Percentiles rank a stretch among this genome's conserved stretches.
Evolutionary conservation across 2,888 invertebrate species (phyloP).

Genomic region (Orthonychiurus folsomi): DNA sequence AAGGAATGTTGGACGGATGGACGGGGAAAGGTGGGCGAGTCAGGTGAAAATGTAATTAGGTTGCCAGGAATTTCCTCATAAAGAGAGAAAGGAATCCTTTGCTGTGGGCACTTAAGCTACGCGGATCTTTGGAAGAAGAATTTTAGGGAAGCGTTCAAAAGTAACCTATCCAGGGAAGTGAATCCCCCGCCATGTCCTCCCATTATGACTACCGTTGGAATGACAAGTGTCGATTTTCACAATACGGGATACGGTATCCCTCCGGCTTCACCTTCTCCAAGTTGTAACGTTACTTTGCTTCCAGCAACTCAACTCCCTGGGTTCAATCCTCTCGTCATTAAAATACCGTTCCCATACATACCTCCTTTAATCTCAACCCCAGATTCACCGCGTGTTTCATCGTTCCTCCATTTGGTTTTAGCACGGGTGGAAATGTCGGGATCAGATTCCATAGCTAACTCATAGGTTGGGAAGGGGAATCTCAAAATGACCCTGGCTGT

Average conservation of each 20-base stretch:
- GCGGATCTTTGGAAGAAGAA: background rate
- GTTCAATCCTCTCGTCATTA: too few relatives aligned
- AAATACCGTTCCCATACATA: too few relatives aligned
- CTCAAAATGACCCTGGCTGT: too few relatives aligned
- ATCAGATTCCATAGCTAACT: too few relatives aligned
- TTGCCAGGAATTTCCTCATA: slow-evolving; percentile 37
- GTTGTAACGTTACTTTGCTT: too few relatives aligned
- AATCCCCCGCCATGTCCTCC: background rate
- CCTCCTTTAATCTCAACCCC: too few relatives aligned
- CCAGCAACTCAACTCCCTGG: too few relatives aligned
- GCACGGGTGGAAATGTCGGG: too few relatives aligned
- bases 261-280: slow-evolving; percentile 12
- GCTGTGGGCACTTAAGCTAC: slow-evolving; percentile 27
- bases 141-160: slow-evolving; percentile 4
- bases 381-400: too few relatives aligned
- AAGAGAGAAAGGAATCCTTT: slow-evolving; percentile 28
- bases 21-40: slow-evolving; percentile 14
- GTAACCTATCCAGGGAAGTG: slow-evolving; percentile 5
- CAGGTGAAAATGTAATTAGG: slow-evolving; percentile 41
- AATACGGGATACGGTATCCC: too few relatives aligned
- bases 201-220: slow-evolving; percentile 14
- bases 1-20: slow-evolving; percentile 5
- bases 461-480: too few relatives aligned
- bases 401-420: too few relatives aligned
- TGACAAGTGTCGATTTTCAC: slow-evolving; percentile 28